Percentiles rank a stretch among this genome's conserved stretches.
Conservation (phyloP, 2,797 vertebrate species). For the Artibeus jamaicensis region DNA sequence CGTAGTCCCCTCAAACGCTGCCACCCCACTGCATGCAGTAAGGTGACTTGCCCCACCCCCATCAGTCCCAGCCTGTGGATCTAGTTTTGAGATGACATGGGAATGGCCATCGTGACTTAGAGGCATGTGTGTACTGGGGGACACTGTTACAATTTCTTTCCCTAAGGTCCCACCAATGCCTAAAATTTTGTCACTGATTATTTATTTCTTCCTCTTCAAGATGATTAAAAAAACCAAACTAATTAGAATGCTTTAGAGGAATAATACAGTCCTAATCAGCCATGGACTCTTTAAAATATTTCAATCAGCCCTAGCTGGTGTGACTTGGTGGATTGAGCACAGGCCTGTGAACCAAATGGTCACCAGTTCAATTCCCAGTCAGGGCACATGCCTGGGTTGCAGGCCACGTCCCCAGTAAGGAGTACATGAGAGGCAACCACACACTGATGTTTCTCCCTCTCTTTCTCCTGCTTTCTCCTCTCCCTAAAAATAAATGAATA, state of each 20-base stretch:
- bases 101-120: neutral
- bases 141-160: neutral
- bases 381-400: too few species aligned
- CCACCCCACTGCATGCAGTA: neutral
- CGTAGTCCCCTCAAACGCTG: neutral
- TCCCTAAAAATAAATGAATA: too few species aligned
- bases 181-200: neutral
- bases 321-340: too few species aligned
- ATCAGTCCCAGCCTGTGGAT: rapidly evolving
- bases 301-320: neutral
- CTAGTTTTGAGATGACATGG: neutral
- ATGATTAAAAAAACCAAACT: neutral
- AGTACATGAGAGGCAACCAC: too few species aligned
- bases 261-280: neutral
- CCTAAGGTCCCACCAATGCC: neutral
- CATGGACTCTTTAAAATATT: neutral
- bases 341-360: too few species aligned
- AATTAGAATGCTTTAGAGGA: neutral
- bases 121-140: neutral
- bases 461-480: too few species aligned
- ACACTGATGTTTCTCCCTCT: too few species aligned
- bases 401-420: too few species aligned
- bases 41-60: neutral
- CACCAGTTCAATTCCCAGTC: too few species aligned
- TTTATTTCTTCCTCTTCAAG: neutral